phyloP scores from a whole-genome alignment of 2,113 vertebrate species.

The Columbina picui region DNA sequence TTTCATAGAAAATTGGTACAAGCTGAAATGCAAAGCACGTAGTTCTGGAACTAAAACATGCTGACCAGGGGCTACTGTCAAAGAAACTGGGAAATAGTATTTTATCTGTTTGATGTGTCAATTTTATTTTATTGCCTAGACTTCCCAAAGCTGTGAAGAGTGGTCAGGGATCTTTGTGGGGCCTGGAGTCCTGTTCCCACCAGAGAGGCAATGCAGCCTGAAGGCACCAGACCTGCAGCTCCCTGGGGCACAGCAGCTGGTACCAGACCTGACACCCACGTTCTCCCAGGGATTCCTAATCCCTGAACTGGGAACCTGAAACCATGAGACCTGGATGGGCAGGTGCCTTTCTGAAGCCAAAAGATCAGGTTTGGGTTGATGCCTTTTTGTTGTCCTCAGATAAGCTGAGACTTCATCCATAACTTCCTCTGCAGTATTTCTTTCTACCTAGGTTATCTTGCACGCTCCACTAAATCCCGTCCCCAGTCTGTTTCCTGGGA shows the following conservation, averaged over 20 bases:
- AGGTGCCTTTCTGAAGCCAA: background rate
- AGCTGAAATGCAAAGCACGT: background rate
- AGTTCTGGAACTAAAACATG: background rate
- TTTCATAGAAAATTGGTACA: background rate
- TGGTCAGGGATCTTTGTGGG: background rate
- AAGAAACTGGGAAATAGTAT: background rate
- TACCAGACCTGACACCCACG: background rate
- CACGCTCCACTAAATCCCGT: background rate
- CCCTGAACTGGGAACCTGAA: background rate
- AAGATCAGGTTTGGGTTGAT: background rate
- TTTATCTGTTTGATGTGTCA: background rate
- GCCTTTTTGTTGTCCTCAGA: background rate
- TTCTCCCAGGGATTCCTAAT: background rate
- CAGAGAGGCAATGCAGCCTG: background rate
- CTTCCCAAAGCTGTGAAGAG: background rate
- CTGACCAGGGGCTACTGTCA: background rate
- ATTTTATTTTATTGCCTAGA: background rate
- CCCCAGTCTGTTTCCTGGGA: background rate
- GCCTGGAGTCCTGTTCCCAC: background rate
- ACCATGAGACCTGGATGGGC: fast-evolving
- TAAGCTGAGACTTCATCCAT: background rate
- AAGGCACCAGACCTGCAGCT: background rate
- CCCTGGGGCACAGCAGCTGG: background rate
- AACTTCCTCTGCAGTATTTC: background rate
- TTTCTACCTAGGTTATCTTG: background rate